phyloP scores from a whole-genome alignment of 2,888 invertebrate species.

The Dione vanillae region DNA sequence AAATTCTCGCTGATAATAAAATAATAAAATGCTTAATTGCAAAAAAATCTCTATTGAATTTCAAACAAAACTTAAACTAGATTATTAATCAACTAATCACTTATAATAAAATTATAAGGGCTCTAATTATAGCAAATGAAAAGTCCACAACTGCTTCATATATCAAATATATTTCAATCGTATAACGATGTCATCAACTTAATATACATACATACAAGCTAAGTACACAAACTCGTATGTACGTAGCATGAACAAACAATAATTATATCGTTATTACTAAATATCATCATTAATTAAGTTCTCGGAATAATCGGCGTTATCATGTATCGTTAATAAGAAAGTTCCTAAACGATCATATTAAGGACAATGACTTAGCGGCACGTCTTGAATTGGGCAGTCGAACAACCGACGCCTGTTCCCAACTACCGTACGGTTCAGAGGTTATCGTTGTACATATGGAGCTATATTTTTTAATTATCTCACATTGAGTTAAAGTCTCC shows the following conservation, averaged over 20 bases:
- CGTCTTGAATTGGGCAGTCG: constrained; percentile 42
- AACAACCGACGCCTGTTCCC: constrained; percentile 41
- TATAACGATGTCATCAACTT: no score
- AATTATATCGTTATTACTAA: constrained; percentile 2
- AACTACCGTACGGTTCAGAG: constrained; percentile 41
- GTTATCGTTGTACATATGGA: constrained; percentile 49
- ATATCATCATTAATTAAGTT: constrained; percentile 10
- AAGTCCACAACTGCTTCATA: no score
- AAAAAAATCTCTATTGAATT: no score
- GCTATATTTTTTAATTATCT: constrained; percentile 39
- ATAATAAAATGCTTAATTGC: no score
- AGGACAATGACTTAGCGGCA: constrained; percentile 27
- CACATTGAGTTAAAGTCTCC: constrained; percentile 21
- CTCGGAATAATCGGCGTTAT: constrained; percentile 22
- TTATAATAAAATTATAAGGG: no score
- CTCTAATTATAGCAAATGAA: no score
- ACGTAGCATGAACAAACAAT: neutral
- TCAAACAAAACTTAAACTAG: no score
- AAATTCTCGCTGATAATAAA: no score
- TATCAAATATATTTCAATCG: no score
- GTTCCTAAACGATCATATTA: constrained; percentile 28
- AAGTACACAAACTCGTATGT: no score
- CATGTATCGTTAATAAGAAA: constrained; percentile 25
- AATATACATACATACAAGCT: no score
- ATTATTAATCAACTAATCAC: no score